phyloP scores from a whole-genome alignment of 2,888 invertebrate genomes.

The Furcula furcula region DNA sequence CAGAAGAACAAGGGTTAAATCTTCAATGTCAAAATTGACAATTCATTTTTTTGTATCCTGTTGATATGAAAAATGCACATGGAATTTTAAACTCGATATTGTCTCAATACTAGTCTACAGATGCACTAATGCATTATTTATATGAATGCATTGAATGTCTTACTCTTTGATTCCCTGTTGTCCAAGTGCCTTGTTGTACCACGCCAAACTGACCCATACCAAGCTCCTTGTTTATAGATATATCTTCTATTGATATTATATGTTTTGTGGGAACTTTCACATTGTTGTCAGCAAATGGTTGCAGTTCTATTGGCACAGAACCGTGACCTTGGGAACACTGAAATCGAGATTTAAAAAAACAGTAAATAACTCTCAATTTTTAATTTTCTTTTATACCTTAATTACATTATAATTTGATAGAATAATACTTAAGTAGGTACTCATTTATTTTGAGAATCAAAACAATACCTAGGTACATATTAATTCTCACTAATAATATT shows the following conservation, averaged over 20 bases:
- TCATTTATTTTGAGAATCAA: no score
- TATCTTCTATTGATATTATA: constrained; percentile 94
- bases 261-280: constrained; percentile 91
- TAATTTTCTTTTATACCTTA: no score
- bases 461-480: no score
- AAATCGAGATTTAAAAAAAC: constrained; percentile 17
- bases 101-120: not conserved
- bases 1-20: no score
- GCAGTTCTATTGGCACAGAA: constrained; percentile 47
- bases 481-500: no score
- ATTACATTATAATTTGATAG: no score
- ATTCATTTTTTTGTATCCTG: no score
- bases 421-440: no score
- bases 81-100: no score
- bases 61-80: no score
- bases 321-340: constrained; percentile 46
- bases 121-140: constrained; percentile 5
- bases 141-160: constrained; percentile 31
- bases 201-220: constrained; percentile 99
- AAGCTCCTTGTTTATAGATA: constrained; percentile 95
- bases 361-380: not conserved
- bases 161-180: constrained; percentile 95
- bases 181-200: constrained; percentile 99
- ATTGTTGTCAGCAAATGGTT: constrained; percentile 58
- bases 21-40: no score